Evolutionary conservation across 2,888 invertebrate species (phyloP), one percentile per base, ranked within the genome.

Genomic region (Cordilura impudica): DNA sequence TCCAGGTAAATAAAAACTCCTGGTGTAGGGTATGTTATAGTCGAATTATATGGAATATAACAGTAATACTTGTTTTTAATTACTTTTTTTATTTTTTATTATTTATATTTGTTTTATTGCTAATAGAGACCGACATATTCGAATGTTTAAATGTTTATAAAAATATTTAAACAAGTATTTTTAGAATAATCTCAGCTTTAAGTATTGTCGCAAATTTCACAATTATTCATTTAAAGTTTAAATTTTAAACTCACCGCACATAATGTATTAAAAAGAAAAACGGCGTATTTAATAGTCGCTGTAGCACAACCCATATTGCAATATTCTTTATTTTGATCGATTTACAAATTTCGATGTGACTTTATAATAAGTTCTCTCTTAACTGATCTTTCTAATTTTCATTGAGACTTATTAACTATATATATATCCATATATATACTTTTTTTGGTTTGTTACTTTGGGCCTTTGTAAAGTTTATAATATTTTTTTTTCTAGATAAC

Each of bases 271-370:
- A 84, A 84, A n/a, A 84, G 39, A 47, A 85, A 84, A 19, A 84
- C 82, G 26, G 84, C 66, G 70, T 83, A 84, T 79, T 84, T 86
- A 51, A 87, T 84, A 63, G 83, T 82, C 26, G 75, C 76, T 66
- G 84, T 84, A 79, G 85, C 83, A 82, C 82, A 87, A 82, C 84
- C 82, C 86, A 86, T 86, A 83, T 72, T 73, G 7, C 2, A n/a
- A 10, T 16, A 2, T 21, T 29, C 26, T 73, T 39, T 21, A 21
- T 66, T 23, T 54, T 7, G 8, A 8, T 23, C 47, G 23, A 21
- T 61, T 47, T 8, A 18, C 12, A 6, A 31, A 45, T 26, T 31
- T 53, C 18, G 43, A 14, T 65, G 31, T 60, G 18, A 23, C 19
- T 43, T 0, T 2, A 23, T 16, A 18, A 60, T 53, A 53, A 19